Base-by-base conservation (phyloP, 2,888 invertebrate genomes). In the Sphaeridia pumilis region DNA sequence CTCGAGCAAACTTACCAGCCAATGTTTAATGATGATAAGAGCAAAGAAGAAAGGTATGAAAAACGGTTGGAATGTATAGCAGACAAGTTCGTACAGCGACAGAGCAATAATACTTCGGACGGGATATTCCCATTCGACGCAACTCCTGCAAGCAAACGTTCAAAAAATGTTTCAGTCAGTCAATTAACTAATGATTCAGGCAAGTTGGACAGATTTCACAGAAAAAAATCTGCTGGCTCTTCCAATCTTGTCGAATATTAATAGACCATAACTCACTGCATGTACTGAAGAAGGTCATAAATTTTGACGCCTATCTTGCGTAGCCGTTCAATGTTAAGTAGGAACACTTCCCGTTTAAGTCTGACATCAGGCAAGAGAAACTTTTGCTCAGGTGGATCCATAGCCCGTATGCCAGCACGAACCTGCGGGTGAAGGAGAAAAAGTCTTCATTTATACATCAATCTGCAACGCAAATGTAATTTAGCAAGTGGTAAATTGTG, bases 101-200 rank as follows among this genome's bases (percentile, higher is more conserved):
- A 97, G 79, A 1, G 93, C 89, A 38, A 85, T 72, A 63, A 86
- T 78, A 61, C 90, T 93, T 61, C 87, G 78, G 35, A 86, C 70
- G 49, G 84, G 84, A 4, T 87, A 93, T 68, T 97, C 93, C 97
- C 97, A 98, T 72, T 93, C 88, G 69, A 94, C 92, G 70, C 93
- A 94, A 70, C 89, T 89, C 75, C 88, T 88, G 70, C 7, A 72
- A 74, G n/a, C n/a, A n/a, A n/a, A n/a, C n/a, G n/a, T n/a, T n/a
- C n/a, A n/a, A n/a, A n/a, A n/a, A n/a, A n/a, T n/a, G n/a, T n/a
- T n/a, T n/a, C n/a, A n/a, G n/a, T n/a, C n/a, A n/a, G n/a, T n/a
- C n/a, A n/a, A n/a, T n/a, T n/a, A n/a, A n/a, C n/a, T n/a, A n/a
- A n/a, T n/a, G n/a, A n/a, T n/a, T n/a, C n/a, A n/a, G n/a, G n/a